Evolutionary conservation across 2,888 invertebrate genomes (phyloP), one percentile per base, ranked within the genome.

Genomic region (Altica lythri): DNA sequence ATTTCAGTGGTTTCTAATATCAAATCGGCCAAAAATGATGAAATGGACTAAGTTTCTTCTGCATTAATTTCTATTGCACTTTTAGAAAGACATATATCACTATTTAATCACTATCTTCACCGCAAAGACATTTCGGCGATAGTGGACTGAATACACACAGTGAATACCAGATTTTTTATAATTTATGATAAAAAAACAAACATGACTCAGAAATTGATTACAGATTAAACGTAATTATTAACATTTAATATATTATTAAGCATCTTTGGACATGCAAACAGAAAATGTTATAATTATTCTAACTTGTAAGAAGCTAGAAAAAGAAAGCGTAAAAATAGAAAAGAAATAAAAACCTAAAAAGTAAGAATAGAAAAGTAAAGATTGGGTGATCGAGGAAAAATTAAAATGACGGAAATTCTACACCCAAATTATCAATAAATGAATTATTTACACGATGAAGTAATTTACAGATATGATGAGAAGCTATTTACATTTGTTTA

Each of bases 321-420:
- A 29, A 19, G 12, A n/a, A 22, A 17, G 13, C 27, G 4, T 27
- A 25, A 27, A n/a, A n/a, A n/a, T n/a, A n/a, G n/a, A n/a, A n/a
- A n/a, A n/a, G n/a, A n/a, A n/a, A n/a, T n/a, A n/a, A n/a, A 14
- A 35, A 37, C 12, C 9, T 30, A 37, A 12, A 37, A 18, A 9
- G 42, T 32, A 49, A 32, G 32, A 32, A 38, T 32, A 49, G 49
- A 22, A 32, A 19, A n/a, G 10, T 14, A 48, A 22, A 49, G 16
- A 40, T 10, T 40, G n/a, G n/a, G n/a, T n/a, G n/a, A n/a, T n/a
- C 17, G 49, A 49, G 49, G 49, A 49, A 16, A n/a, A 32, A 18
- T 32, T n/a, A 49, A 49, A 40, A 49, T 49, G 49, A 49, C 49
- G 49, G 40, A 49, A 49, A 47, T 19, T 42, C 29, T 18, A 29